Conservation (phyloP, 2,888 invertebrate species). For the Calameuta idolon region DNA sequence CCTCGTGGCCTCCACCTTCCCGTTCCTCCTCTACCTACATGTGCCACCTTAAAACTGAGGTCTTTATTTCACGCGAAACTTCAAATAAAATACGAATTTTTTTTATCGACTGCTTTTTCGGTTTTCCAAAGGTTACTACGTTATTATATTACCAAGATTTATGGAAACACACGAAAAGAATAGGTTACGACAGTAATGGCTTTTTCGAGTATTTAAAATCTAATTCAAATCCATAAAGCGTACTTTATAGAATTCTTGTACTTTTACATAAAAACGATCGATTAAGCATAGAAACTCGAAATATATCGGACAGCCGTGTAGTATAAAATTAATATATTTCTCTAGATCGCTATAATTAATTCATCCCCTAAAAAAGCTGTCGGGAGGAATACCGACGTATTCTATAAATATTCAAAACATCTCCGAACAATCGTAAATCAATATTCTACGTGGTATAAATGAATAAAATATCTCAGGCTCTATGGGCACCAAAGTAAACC, state of each 20-base stretch:
- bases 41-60: slow-evolving; percentile 53
- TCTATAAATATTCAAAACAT: not conserved
- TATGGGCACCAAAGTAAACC: not conserved
- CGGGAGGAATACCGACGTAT: not conserved
- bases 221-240: not conserved
- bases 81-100: slow-evolving; percentile 38
- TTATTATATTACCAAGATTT: not conserved
- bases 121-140: not conserved
- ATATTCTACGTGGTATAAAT: not conserved
- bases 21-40: not conserved
- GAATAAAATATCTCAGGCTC: not conserved
- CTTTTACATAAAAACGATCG: not conserved
- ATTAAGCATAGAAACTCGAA: not conserved
- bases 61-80: slow-evolving; percentile 58
- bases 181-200: not conserved
- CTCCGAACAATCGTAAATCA: not conserved
- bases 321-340: not conserved
- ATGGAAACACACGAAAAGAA: not conserved
- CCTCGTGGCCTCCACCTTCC: slow-evolving; percentile 47
- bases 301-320: not conserved
- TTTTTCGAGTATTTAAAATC: not conserved
- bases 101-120: not conserved
- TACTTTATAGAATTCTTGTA: not conserved
- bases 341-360: not conserved
- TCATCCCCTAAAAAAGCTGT: not conserved